Conservation (phyloP, 2,113 vertebrate species). For the Silurus glanis region DNA sequence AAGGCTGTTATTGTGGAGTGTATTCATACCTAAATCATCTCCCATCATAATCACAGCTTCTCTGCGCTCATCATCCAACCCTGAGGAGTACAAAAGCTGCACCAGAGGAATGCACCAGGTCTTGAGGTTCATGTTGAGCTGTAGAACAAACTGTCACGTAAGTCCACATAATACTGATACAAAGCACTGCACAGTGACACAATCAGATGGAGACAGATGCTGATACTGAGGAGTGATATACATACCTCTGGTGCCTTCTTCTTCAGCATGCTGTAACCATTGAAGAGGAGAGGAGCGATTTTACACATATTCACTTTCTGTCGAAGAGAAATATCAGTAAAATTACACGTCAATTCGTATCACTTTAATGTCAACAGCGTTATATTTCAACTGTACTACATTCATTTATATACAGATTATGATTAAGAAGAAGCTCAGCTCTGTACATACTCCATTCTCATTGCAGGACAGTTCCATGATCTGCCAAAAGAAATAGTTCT, state of each 20-base stretch:
- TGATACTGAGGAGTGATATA: neutral
- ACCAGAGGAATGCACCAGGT: neutral
- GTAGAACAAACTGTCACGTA: neutral
- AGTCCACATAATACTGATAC: neutral
- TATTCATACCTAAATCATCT: neutral
- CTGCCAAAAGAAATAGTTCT: slow-evolving; percentile 2
- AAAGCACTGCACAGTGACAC: neutral
- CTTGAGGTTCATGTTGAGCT: neutral
- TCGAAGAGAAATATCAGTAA: neutral
- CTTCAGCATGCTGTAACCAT: neutral
- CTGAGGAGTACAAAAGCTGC: neutral
- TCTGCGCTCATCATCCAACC: neutral
- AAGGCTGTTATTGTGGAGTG: neutral
- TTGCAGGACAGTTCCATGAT: slow-evolving; percentile 19
- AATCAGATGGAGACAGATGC: neutral
- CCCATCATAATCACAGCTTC: neutral
- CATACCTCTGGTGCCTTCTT: neutral
- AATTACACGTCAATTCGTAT: neutral
- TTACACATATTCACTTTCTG: neutral
- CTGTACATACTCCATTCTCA: neutral
- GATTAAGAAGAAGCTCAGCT: too few relatives aligned
- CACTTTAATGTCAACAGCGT: neutral
- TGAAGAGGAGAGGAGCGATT: neutral
- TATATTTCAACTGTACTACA: too few relatives aligned
- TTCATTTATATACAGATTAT: neutral